Percentiles rank a stretch among this genome's conserved stretches.
Conservation (phyloP, 2,797 vertebrate genomes). For the Crocidura indochinensis region DNA sequence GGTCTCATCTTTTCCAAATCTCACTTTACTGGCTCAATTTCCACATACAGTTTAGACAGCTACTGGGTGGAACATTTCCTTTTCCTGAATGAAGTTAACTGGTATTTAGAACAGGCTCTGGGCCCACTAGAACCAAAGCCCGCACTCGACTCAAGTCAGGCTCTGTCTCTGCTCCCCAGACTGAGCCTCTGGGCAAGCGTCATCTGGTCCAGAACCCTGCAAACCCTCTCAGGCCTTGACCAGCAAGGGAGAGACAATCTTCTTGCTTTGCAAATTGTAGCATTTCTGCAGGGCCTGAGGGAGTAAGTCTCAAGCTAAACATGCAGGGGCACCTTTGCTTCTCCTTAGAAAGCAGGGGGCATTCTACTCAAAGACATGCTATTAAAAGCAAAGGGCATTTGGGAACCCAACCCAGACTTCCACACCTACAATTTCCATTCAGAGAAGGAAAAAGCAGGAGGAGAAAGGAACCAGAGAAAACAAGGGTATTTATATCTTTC, state of each 20-base stretch:
- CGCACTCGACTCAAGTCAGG: background rate
- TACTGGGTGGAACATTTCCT: background rate
- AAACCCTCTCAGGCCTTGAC: slow-evolving; percentile 10
- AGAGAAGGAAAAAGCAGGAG: background rate
- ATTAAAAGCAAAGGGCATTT: background rate
- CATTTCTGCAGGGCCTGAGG: background rate
- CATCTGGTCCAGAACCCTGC: background rate
- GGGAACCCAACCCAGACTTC: background rate
- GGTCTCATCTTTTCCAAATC: background rate
- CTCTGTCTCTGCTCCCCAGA: no score
- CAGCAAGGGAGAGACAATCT: background rate
- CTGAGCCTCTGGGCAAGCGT: no score
- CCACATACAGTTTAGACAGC: background rate
- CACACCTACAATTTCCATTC: background rate
- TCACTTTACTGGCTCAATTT: background rate
- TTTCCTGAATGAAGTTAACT: background rate
- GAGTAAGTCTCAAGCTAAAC: background rate
- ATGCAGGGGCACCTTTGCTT: background rate
- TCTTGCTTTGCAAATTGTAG: background rate
- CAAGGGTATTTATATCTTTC: slow-evolving; percentile 43
- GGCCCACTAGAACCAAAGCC: background rate
- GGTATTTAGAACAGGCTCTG: no score
- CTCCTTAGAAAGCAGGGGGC: background rate
- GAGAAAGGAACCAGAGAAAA: background rate
- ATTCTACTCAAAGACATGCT: background rate